Base-by-base conservation (phyloP, 1,140 invertebrate species). In the Lordiphosa collinella region DNA sequence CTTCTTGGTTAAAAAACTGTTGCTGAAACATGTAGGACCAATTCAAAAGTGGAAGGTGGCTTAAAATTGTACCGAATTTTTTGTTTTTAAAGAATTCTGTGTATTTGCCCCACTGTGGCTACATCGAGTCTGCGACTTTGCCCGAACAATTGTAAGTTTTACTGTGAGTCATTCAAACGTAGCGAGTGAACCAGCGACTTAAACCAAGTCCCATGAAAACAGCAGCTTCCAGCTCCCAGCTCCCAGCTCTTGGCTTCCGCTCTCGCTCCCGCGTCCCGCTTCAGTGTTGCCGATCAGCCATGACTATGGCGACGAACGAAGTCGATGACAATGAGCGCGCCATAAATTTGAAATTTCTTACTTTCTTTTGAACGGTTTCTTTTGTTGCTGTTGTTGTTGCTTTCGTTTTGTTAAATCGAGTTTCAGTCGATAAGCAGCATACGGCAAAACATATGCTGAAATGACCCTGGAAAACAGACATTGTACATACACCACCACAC, bases 291-390 rank as follows among this genome's bases (percentile, higher is more conserved):
- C 37, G 36, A 16, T 40, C 14, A 18, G 29, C 12, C 8, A 43
- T 12, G 16, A 50, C 47, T n/a, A 16, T n/a, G 22, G 18, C 22
- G 22, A 46, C 43, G 10, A 31, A 48, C 11, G 51, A 38, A 29
- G 52, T 51, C 47, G 56, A 66, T 54, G 66, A 70, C 66, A 66
- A 70, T 70, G 66, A 66, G 47, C 56, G 66, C 62, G 66, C 56
- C 62, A 66, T 70, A 70, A 70, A 70, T 70, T 66, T 66, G 56
- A 62, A 62, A 62, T 70, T 66, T 70, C 52, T 70, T 66, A 66
- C 62, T 70, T 70, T 70, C 62, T 66, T 70, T 66, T 56, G 61
- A 66, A 61, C 35, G 38, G 41, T 46, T 38, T 18, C 11, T 47
- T 47, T 31, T 44, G 34, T 32, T 31, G n/a, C 44, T 31, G 32